Percentiles rank a stretch among this genome's conserved stretches.
phyloP scores from a whole-genome alignment of 2,888 invertebrate species.

The Agapostemon virescens region DNA sequence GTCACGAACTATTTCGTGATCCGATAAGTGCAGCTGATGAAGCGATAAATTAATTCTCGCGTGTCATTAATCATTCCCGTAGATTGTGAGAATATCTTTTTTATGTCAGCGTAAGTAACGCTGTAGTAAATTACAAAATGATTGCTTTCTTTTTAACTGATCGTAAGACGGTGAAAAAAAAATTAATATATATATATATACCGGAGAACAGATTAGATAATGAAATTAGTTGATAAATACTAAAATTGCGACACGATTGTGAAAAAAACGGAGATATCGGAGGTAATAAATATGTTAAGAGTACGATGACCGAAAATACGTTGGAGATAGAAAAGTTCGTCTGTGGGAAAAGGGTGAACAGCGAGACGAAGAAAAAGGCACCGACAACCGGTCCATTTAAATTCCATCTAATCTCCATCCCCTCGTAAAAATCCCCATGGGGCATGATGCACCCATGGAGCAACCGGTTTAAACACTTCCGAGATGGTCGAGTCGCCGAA shows the following conservation, averaged over 20 bases:
- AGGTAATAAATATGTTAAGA: background rate
- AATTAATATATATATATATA: too few species aligned
- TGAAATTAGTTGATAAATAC: background rate
- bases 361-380: background rate
- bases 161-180: background rate
- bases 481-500: conserved; percentile 19
- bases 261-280: background rate
- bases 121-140: background rate
- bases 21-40: background rate
- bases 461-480: conserved; percentile 12
- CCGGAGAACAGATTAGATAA: background rate
- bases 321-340: background rate
- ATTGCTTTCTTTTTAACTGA: background rate
- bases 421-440: background rate
- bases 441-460: background rate
- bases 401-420: conserved; percentile 13
- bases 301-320: too few species aligned
- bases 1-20: background rate
- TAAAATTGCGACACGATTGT: background rate
- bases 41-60: background rate
- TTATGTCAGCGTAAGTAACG: background rate
- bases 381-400: conserved; percentile 17
- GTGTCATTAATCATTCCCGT: background rate
- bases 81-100: background rate
- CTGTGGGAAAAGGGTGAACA: background rate